Evolutionary conservation across 2,888 invertebrate species (phyloP).

Genomic region (Plemyria rubiginata): DNA sequence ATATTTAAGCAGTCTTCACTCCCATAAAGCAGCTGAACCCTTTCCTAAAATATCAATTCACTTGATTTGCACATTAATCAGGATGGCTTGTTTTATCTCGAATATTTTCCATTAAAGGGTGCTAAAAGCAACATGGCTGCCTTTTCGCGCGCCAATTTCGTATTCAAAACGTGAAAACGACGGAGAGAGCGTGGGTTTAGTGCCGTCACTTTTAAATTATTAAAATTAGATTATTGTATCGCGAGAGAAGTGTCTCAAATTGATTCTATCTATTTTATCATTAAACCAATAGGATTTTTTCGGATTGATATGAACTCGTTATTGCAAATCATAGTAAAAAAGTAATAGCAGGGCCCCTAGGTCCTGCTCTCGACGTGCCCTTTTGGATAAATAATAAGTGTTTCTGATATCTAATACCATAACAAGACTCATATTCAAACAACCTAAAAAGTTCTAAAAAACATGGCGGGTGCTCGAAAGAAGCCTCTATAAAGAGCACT

Average conservation of each 20-base stretch:
- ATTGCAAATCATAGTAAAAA: neutral
- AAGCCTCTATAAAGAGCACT: no score
- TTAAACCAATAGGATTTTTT: constrained; percentile 25
- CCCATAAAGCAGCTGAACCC: constrained; percentile 58
- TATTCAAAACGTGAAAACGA: constrained; percentile 71
- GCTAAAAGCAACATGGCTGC: constrained; percentile 79
- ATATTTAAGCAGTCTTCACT: constrained; percentile 52
- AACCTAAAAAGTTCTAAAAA: no score
- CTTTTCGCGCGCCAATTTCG: constrained; percentile 70
- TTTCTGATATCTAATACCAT: no score
- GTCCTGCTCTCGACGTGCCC: no score
- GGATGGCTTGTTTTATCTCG: constrained; percentile 64
- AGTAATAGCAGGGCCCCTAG: no score
- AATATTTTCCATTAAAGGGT: constrained; percentile 75
- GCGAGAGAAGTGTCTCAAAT: constrained; percentile 65
- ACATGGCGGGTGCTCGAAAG: no score
- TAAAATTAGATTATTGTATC: constrained; percentile 74
- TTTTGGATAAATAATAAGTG: no score
- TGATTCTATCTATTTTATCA: constrained; percentile 56
- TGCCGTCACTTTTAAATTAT: constrained; percentile 78
- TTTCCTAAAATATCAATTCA: constrained; percentile 70
- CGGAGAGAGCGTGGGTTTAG: constrained; percentile 66
- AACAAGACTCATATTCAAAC: no score
- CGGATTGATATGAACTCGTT: constrained; percentile 4
- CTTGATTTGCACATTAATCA: constrained; percentile 77